Conservation (phyloP, 2,113 vertebrate genomes). For the Thalassarche chlororhynchos region DNA sequence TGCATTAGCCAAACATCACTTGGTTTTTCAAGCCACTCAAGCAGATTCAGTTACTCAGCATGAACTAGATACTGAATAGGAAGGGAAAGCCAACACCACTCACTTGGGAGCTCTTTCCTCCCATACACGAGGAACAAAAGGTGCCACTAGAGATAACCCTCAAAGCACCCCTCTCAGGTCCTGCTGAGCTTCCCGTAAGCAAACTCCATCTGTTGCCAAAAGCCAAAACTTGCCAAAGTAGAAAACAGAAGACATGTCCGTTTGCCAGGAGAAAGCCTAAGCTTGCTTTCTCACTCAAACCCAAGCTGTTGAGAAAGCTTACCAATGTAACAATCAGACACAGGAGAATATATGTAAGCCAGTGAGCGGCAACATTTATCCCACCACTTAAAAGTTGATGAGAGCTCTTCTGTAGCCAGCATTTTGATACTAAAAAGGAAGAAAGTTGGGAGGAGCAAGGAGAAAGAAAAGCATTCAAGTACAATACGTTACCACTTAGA, state of each 20-base stretch:
- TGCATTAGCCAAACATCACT: neutral
- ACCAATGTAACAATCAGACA: neutral
- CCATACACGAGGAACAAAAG: slow-evolving; percentile 42
- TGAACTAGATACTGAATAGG: neutral
- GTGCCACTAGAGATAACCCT: slow-evolving; percentile 21
- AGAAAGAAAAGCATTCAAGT: neutral
- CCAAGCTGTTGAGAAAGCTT: neutral
- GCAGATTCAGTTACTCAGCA: neutral
- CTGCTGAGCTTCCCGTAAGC: slow-evolving; percentile 33
- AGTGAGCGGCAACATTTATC: neutral
- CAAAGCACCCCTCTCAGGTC: neutral
- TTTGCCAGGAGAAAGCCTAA: neutral
- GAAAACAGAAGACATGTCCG: slow-evolving; percentile 28
- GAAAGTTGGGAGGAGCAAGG: neutral
- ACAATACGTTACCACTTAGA: neutral
- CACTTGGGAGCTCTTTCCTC: neutral
- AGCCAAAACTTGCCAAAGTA: neutral
- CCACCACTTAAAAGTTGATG: neutral
- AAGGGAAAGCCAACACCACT: neutral
- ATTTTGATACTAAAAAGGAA: neutral
- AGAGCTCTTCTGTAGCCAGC: neutral
- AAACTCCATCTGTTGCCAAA: slow-evolving; percentile 25
- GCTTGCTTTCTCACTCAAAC: neutral
- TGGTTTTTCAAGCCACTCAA: neutral
- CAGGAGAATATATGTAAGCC: neutral